Percentiles rank a stretch among this genome's conserved stretches.
Conservation (phyloP, 1,140 invertebrate species). For the Drosophila lowei region DNA sequence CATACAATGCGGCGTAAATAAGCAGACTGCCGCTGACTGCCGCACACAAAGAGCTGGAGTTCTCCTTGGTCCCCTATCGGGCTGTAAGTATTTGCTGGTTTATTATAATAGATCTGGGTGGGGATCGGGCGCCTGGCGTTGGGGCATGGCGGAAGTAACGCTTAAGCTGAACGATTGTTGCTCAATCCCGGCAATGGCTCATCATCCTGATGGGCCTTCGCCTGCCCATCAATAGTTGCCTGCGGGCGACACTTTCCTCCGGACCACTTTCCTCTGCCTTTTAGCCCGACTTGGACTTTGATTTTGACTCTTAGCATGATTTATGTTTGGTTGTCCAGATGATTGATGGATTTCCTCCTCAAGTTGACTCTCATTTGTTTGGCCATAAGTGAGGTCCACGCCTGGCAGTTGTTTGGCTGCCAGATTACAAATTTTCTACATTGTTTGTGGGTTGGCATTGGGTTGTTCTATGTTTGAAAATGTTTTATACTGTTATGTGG, state of each 20-base stretch:
- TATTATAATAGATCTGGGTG: conserved; percentile 46
- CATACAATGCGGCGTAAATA: conserved; percentile 83
- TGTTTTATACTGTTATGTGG: too few species aligned
- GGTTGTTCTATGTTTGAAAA: too few species aligned
- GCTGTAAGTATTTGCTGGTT: conserved; percentile 61
- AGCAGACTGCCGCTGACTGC: conserved; percentile 73
- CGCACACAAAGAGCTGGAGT: conserved; percentile 14
- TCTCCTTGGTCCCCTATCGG: conserved; percentile 24
- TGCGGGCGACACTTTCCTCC: conserved; percentile 16
- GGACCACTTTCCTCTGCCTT: conserved; percentile 2
- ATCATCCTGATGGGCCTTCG: conserved; percentile 33
- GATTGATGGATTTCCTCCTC: conserved; percentile 66
- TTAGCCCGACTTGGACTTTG: conserved; percentile 6
- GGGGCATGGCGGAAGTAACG: conserved; percentile 51
- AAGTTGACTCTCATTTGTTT: conserved; percentile 34
- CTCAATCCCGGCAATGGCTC: conserved; percentile 46
- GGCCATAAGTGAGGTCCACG: conserved; percentile 28
- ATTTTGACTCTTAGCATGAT: conserved; percentile 57
- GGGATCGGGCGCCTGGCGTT: conserved; percentile 14
- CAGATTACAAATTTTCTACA: conserved; percentile 41
- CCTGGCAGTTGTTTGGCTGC: conserved; percentile 37
- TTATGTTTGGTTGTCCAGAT: conserved; percentile 65
- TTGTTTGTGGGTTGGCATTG: background rate
- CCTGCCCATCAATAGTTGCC: conserved; percentile 39
- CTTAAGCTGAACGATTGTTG: conserved; percentile 54